Percentiles rank a stretch among this genome's conserved stretches.
Conservation (phyloP, 2,797 vertebrate species). For the Sarcoramphus papa region DNA sequence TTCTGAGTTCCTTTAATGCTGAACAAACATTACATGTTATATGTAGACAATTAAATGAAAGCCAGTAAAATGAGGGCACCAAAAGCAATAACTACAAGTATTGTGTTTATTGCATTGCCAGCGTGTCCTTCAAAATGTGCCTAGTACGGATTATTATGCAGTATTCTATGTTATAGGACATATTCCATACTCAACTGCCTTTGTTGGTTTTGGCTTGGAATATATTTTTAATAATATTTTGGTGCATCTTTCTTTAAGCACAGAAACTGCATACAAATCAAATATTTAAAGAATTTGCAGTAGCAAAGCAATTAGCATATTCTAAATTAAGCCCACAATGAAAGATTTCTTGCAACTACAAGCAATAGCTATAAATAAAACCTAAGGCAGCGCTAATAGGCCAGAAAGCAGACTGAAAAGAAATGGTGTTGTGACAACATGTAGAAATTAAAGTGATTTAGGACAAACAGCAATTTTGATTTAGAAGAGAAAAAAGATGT, state of each 20-base stretch:
- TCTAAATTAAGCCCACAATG: constrained; percentile 41
- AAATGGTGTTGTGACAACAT: constrained; percentile 54
- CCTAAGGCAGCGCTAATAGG: constrained; percentile 31
- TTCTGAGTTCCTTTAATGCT: neutral
- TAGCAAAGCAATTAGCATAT: constrained; percentile 51
- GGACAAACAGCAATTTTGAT: constrained; percentile 56
- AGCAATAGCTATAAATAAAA: constrained; percentile 51
- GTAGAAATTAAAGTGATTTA: constrained; percentile 64
- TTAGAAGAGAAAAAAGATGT: constrained; percentile 57
- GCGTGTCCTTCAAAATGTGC: fast-evolving
- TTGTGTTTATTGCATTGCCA: neutral
- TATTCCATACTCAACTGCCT: neutral
- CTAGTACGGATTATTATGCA: neutral
- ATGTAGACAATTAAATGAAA: neutral
- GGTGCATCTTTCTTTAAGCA: neutral
- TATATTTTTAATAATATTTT: neutral
- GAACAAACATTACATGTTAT: neutral
- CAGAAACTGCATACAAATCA: constrained; percentile 8
- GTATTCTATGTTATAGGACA: neutral
- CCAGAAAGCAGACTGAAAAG: constrained; percentile 66
- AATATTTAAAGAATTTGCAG: constrained; percentile 9
- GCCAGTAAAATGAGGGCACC: neutral
- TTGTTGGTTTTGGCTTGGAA: neutral
- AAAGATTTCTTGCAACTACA: constrained; percentile 55
- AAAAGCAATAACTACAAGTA: neutral